Percentiles rank a stretch among this genome's conserved stretches.
These are phyloP conservation scores for Machimus atricapillus DNA, from an alignment of 2,888 invertebrate genomes.

Conservation along the genomic window DNA sequence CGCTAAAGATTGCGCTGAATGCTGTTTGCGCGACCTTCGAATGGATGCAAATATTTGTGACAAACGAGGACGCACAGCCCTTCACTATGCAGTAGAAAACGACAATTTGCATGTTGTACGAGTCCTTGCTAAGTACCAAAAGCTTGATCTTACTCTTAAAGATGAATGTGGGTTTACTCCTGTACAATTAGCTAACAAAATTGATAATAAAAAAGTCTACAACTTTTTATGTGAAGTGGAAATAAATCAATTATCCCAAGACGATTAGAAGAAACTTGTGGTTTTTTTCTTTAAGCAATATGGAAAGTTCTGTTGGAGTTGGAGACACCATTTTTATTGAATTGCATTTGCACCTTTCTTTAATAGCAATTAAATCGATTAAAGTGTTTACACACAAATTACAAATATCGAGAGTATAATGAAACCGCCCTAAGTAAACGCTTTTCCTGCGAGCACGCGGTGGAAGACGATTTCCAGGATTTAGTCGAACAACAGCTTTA, in stretches of 20 bases:
- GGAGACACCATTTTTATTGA: not conserved
- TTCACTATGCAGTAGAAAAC: constrained; percentile 21
- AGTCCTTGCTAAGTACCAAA: not conserved
- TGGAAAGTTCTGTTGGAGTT: not conserved
- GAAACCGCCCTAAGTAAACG: not conserved
- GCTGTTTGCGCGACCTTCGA: not conserved
- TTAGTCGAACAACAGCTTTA: not conserved
- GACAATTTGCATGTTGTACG: not conserved
- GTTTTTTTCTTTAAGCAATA: not conserved
- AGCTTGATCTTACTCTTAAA: not conserved
- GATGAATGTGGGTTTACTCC: not conserved
- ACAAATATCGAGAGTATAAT: not conserved
- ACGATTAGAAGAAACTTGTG: not conserved
- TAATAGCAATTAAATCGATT: not conserved
- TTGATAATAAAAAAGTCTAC: not conserved
- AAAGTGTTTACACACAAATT: not conserved
- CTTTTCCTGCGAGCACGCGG: too few relatives aligned
- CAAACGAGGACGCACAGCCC: not conserved
- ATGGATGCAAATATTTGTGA: not conserved
- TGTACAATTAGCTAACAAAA: not conserved
- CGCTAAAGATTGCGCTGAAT: not conserved
- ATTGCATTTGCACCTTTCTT: not conserved
- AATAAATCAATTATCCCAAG: not conserved
- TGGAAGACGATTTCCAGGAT: not conserved
- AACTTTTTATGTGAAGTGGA: not conserved